Evolutionary conservation across 2,113 vertebrate genomes (phyloP), one percentile per base, ranked within the genome.

Genomic region (Cairina moschata): DNA sequence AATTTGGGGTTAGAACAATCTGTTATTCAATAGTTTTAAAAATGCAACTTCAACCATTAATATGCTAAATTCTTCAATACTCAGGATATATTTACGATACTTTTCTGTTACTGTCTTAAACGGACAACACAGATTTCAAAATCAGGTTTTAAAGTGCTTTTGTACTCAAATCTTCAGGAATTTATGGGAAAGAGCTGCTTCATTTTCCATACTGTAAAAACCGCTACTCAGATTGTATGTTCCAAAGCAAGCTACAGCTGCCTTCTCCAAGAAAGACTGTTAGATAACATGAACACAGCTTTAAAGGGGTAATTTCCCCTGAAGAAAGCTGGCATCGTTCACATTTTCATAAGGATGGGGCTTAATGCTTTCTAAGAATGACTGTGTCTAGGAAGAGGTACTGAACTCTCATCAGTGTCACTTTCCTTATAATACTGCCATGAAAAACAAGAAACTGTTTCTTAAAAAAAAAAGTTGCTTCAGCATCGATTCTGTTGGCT

Each of bases 1-100:
- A 95, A 92, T 82, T 84, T 91, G 81, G 91, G 91, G 54, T 96
- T 96, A 94, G 78, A 95, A 96, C 31, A 92, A 52, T 75, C 84
- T 72, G 56, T 54, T 91, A 66, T 83, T 83, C 9, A 88, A 95
- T 63, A 88, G 42, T 68, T 69, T 90, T 73, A 50, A 76, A 93
- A 83, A 71, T 23, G 14, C 67, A 75, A 48, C 38, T 34, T 87
- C 34, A 79, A 81, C 60, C 32, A 93, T 90, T 83, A 63, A 36
- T 68, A 85, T 5, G 0, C 34, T 86, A 76, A 80, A 75, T 76
- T 66, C 28, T 69, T 73, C 17, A 77, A 60, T 28, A 12, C 38
- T 63, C 83, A 8, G 3, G 18, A 67, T n/a, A 20, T 15, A 21
- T 46, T 78, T 54, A 81, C 25, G 15, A 2, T 58, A 52, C 55